Conservation (phyloP, 1,140 invertebrate genomes). For the Lanistes nyassanus region DNA sequence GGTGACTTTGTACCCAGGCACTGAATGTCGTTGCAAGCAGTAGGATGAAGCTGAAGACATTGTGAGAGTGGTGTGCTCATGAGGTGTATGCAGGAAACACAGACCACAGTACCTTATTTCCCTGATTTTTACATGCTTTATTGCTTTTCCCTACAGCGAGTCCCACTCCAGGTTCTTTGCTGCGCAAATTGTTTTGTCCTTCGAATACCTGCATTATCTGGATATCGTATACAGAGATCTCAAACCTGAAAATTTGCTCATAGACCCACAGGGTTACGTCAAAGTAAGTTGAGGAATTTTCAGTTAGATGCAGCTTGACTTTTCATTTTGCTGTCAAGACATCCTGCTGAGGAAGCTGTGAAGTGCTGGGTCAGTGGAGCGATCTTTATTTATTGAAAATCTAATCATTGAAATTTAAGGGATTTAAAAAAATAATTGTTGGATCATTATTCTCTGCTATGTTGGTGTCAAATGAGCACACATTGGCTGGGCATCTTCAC, state of each 20-base stretch:
- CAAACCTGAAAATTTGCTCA: conserved; percentile 98
- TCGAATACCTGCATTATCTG: conserved; percentile 99
- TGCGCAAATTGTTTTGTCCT: conserved; percentile 98
- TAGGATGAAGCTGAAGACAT: no score
- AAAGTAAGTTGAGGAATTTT: conserved; percentile 61
- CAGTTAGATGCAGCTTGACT: conserved; percentile 28
- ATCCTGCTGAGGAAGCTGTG: not conserved
- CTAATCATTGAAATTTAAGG: not conserved
- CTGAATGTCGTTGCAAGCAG: no score
- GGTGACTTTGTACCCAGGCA: no score
- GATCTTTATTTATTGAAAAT: not conserved
- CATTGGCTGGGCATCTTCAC: not conserved
- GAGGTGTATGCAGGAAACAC: conserved; percentile 22
- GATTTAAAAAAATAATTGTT: not conserved
- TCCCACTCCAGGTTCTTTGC: conserved; percentile 99
- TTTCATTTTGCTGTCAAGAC: conserved; percentile 21
- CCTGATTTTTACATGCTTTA: conserved; percentile 28
- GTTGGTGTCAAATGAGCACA: not conserved
- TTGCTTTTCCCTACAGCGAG: conserved; percentile 75
- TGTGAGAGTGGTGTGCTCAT: no score
- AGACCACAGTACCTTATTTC: conserved; percentile 5
- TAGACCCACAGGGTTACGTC: conserved; percentile 78
- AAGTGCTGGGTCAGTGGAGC: not conserved
- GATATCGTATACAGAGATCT: conserved; percentile 99
- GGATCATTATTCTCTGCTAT: not conserved